These are phyloP conservation scores for Achlya flavicornis DNA, from an alignment of 2,888 invertebrate species.

Conservation along the genomic window DNA sequence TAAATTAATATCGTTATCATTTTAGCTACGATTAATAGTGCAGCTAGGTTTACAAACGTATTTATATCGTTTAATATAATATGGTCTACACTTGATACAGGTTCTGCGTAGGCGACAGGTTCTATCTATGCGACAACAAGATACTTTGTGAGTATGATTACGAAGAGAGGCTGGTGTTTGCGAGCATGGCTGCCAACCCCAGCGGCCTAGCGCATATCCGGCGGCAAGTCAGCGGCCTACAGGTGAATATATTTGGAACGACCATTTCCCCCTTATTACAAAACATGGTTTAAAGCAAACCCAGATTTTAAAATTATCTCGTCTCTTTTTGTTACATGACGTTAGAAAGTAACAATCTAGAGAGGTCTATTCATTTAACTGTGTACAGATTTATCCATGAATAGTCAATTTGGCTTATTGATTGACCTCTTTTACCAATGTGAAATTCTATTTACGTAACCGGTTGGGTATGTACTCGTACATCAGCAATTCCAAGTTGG, in stretches of 20 bases:
- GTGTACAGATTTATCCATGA: slow-evolving; percentile 23
- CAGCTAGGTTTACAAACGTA: too few species aligned
- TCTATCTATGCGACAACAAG: slow-evolving; percentile 96
- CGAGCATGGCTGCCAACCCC: slow-evolving; percentile 94
- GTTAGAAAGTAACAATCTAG: slow-evolving; percentile 41
- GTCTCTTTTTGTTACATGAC: too few species aligned
- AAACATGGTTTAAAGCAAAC: too few species aligned
- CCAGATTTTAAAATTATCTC: too few species aligned
- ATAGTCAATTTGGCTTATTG: slow-evolving; percentile 39
- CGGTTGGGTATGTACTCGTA: not conserved
- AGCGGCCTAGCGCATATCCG: slow-evolving; percentile 93
- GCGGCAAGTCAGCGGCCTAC: slow-evolving; percentile 90
- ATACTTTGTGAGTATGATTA: slow-evolving; percentile 97
- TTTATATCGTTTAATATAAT: not conserved
- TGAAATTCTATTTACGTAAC: slow-evolving; percentile 23
- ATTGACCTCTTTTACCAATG: slow-evolving; percentile 47
- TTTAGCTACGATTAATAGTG: too few species aligned
- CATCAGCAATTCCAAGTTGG: too few species aligned
- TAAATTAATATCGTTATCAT: too few species aligned
- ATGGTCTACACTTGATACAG: slow-evolving; percentile 70
- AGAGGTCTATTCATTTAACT: slow-evolving; percentile 24
- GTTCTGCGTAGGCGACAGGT: slow-evolving; percentile 97
- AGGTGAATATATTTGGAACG: slow-evolving; percentile 60
- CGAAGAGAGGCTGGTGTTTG: slow-evolving; percentile 95
- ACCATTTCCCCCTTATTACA: slow-evolving; percentile 15